Conservation (phyloP, 2,113 vertebrate species). For the Odobenus rosmarus region DNA sequence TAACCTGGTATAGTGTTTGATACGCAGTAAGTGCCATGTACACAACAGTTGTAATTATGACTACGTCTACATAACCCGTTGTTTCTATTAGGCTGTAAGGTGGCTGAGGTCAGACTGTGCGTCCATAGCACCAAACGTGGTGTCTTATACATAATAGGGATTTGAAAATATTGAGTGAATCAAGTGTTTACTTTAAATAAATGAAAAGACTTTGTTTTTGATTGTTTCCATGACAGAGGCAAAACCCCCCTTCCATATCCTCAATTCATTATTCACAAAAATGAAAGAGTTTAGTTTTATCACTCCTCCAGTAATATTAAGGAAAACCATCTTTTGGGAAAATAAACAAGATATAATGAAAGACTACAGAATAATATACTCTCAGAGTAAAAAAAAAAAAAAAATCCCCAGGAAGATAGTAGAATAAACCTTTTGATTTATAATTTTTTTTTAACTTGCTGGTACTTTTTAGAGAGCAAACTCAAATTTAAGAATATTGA, state of each 20-base stretch:
- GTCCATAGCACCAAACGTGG: neutral
- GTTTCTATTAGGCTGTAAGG: too few species aligned
- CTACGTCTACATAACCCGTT: neutral
- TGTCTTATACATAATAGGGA: neutral
- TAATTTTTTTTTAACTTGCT: neutral
- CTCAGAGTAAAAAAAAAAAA: neutral
- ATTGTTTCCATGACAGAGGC: neutral
- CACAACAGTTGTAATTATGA: neutral
- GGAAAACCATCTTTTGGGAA: neutral
- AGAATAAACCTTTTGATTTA: neutral
- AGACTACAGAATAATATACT: neutral
- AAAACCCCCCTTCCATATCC: neutral
- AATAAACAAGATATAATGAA: neutral
- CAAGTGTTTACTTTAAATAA: neutral
- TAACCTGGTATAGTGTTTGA: too few species aligned
- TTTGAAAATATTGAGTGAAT: neutral
- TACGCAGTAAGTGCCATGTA: accelerated
- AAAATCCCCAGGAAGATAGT: neutral
- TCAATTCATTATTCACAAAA: neutral
- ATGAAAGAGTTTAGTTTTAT: neutral
- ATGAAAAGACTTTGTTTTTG: neutral
- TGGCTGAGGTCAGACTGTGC: too few species aligned
- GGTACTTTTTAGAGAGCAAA: neutral
- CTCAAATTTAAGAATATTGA: neutral
- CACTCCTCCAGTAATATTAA: neutral